Evolutionary conservation across 2,113 vertebrate species (phyloP), one percentile per base, ranked within the genome.

Genomic region (Speoplatyrhinus poulsoni): DNA sequence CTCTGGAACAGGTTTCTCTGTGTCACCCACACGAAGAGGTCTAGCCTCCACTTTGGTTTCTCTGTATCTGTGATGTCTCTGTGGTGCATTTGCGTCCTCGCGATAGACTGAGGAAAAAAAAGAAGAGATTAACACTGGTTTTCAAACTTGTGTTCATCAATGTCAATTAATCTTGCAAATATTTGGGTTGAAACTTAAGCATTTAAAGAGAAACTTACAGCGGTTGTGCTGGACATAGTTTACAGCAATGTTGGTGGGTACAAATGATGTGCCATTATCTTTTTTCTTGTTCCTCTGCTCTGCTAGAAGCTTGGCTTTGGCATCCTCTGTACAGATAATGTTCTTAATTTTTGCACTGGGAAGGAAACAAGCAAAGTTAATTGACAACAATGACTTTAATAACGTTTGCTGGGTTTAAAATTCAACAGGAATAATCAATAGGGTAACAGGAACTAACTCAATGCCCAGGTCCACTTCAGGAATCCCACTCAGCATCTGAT

Each of bases 251-350:
- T 99, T 98, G 10, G 96, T 99, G 53, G 98, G 98, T 72, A 99
- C 97, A 9, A 99, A 99, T 8, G 97, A 98, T 0, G 97, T 98
- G 73, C 96, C 94, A 0, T 93, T 94, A 85, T 99, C 96, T 75
- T 98, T 98, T 86, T 98, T 99, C 84, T 98, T 98, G 83, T 98
- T 98, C 82, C 97, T 95, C 80, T 99, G 97, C 82, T 99, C 97
- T 1, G 94, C 94, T 80, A 98, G 84, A 55, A 99, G 93, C 49
- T 95, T 95, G 41, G 97, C 97, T 88, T 99, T 99, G 61, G 97
- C 97, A 0, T 99, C 98, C 70, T 99, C 97, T 11, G 97, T 99
- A 26, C 88, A 93, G 70, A 98, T 99, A 3, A 99, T 99, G 71
- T 99, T 99, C 84, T 99, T 98, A 60, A 99, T 99, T 87, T 99